Base-by-base conservation (phyloP, 2,888 invertebrate genomes). In the Agrochola macilenta region DNA sequence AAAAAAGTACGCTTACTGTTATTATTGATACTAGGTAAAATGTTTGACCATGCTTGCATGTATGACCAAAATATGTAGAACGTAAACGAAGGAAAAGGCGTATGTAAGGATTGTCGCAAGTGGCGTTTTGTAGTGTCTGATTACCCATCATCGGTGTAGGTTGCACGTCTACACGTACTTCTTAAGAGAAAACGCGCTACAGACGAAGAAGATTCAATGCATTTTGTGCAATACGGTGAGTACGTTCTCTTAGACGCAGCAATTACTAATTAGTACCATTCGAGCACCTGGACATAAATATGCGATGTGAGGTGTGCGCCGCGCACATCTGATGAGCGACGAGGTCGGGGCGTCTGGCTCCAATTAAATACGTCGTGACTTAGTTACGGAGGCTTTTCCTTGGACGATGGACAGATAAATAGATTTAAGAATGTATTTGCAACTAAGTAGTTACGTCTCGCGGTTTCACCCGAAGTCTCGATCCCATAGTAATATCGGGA, bases 151-250 rank as follows among this genome's bases (percentile, higher is more conserved):
- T 69, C 35, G 23, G 58, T 54, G 23, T 58, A 77, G 64, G 58
- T 58, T 52, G 17, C 78, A 76, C 83, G 64, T 76, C 9, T 20
- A 9, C 78, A 52, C 52, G 43, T 75, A 57, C 75, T 30, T 30
- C 23, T 30, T n/a, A 58, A 72, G 73, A 64, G 85, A 81, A 81
- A 80, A 70, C 80, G 23, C 12, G 17, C 17, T 35, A 23, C 11
- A 73, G n/a, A 64, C 23, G 39, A 35, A 65, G 70, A 83, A 39
- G 79, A 74, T 74, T 83, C 43, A 35, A 79, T 69, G 70, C 14
- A 64, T 17, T 57, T 87, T 87, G 69, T 74, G 84, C 87, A 83
- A 83, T 68, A 74, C 0, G 8, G 46, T n/a, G 17, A 69, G 30
- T 49, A 82, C 71, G 72, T 83, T 78, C 79, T 73, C 69, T 78